Evolutionary conservation across 2,888 invertebrate species (phyloP), one percentile per base, ranked within the genome.

Genomic region (Schrankia costaestrigalis): DNA sequence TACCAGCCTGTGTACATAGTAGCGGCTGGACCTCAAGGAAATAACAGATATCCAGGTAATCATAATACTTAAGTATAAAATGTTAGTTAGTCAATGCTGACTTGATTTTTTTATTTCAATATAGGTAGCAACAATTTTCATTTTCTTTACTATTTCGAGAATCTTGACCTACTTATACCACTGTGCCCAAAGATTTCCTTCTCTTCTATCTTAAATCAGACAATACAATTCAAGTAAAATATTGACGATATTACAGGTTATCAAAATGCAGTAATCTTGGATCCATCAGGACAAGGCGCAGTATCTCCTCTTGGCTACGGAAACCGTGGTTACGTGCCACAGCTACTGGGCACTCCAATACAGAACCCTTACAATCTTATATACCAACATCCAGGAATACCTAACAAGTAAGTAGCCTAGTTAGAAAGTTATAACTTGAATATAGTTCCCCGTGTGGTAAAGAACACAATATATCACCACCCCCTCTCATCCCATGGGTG

Each of bases 1-100:
- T 86, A 85, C 37, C 85, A 84, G 45, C 86, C 86, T 0, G 73
- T 86, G 0, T 86, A 86, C 56, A 71, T 86, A 1, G 85, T 86
- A 0, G 84, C 77, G 0, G 84, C 84, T 0, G 76, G 69, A 0
- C 74, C 84, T 1, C 80, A 80, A 54, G 74, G 71, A 6, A 78
- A 80, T 36, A 41, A 54, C 10, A 69, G 62, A 7, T 77, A 56
- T 28, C 67, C 72, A 11, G 63, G 59, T 2, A 74, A 71, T 44
- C 75, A 75, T 71, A 44, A 56, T 43, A 15, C 25, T 18, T 36
- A 25, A 26, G 17, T 17, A 17, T 17, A 17, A 17, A 17, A 17
- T 7, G 7, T n/a, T n/a, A n/a, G n/a, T n/a, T n/a, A n/a, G n/a
- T n/a, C n/a, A n/a, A n/a, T n/a, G n/a, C n/a, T n/a, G n/a, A n/a